A percentile compares a stretch with the other conserved stretches of the same genome.
Evolutionary conservation across 2,888 invertebrate species (phyloP).

Genomic region (Frankliniella intonsa): DNA sequence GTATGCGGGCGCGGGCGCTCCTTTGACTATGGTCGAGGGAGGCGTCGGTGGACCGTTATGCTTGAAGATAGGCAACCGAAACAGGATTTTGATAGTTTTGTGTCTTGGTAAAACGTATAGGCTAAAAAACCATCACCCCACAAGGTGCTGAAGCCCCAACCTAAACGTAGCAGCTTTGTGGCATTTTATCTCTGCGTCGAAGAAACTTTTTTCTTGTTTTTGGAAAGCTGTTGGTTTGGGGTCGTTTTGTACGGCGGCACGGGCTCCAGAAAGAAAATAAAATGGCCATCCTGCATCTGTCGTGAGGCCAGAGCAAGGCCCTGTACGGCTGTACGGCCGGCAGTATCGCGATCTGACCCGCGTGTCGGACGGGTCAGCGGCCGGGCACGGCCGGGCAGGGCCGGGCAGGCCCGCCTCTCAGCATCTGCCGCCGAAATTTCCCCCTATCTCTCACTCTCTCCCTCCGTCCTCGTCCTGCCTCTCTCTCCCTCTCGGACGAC

Average conservation of each 20-base stretch:
- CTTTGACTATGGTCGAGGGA: not conserved
- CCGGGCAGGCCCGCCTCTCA: not conserved
- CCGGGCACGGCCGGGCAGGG: not conserved
- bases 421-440: not conserved
- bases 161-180: too few species aligned
- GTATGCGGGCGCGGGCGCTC: not conserved
- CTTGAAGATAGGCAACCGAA: too few species aligned
- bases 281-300: not conserved
- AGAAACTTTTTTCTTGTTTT: not conserved
- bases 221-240: not conserved
- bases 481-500: constrained; percentile 25
- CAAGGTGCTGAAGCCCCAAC: too few species aligned
- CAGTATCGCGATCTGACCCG: not conserved
- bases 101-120: too few species aligned
- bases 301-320: not conserved
- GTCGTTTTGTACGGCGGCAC: not conserved
- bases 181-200: too few species aligned
- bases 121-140: too few species aligned
- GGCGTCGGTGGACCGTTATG: not conserved
- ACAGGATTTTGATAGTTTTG: too few species aligned
- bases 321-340: not conserved
- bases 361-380: not conserved
- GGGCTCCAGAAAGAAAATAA: too few species aligned
- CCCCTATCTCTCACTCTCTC: too few species aligned
- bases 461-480: not conserved